Evolutionary conservation across 1,140 invertebrate species (phyloP), one percentile per base, ranked within the genome.

Genomic region (Neuroterus valhalla): DNA sequence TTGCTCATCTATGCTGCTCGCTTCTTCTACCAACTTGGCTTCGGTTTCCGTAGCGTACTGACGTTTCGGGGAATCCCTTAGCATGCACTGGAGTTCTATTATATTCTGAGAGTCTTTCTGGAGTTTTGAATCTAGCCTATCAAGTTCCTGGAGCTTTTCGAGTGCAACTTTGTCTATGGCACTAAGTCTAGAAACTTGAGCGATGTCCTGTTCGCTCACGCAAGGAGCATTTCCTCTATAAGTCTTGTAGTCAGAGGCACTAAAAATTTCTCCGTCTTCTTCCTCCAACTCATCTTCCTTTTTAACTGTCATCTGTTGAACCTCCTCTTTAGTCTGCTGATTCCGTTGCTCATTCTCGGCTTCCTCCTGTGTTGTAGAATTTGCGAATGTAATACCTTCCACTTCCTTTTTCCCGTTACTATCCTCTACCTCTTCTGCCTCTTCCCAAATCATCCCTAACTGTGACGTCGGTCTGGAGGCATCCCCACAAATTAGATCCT

Each of bases 381-480:
- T 81, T 68, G 88, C 84, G 68, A 86, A 82, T 66, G 82, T 81
- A 38, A 23, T 67, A 68, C 66, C 62, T n/a, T 84, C 85, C 15
- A n/a, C 19, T 38, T 88, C 85, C 66, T 90, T 89, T 21, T 89
- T 88, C 2, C 85, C 87, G 66, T 89, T 90, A 3, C 82, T 81
- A 68, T 92, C 91, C 43, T 90, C 89, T 5, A 87, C 81, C 21
- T 92, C 91, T 77, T 91, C 91, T 11, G 85, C 91, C 78, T 91
- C 91, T 84, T 96, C 95, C 93, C 95, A 96, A 79, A 96, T 96
- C 93, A 96, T 95, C 72, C 93, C 94, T 72, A 96, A 87, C 78
- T 95, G 94, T 48, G 93, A 94, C 68, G 92, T 86, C 72, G 93
- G 92, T 72, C 92, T 90, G 6, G 92, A 92, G 19, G 89, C 90